Evolutionary conservation across 2,113 vertebrate genomes (phyloP), one percentile per base, ranked within the genome.

Genomic region (Sigmodon hispidus): DNA sequence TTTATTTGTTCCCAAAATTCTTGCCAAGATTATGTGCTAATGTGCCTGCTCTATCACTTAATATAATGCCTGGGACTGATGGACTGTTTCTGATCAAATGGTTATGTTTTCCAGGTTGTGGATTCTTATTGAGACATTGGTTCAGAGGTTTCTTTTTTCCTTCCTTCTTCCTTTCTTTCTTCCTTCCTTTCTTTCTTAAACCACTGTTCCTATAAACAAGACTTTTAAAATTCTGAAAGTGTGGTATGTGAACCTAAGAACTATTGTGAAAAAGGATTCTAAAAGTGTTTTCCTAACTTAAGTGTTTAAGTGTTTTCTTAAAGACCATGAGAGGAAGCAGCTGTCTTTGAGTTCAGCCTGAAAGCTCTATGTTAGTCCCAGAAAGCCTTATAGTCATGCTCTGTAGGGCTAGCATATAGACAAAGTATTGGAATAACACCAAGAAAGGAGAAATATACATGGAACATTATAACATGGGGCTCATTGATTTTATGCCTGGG

Each of bases 1-100:
- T 92, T 96, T 92, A 69, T 91, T 92, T 96, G 50, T 83, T 95
- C 83, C 97, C 87, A 90, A 26, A 76, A 92, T 52, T 5, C 19
- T 55, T 96, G 89, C 91, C 69, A 94, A 75, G 72, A 77, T 69
- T 85, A 61, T 63, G 67, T 72, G 67, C n/a, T 73, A 92, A 93
- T 52, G 55, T 91, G 77, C 55, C 21, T 75, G 67, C 76, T 92
- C 61, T 52, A 89, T 70, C 87, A 79, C 87, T 70, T 92, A 48
- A 88, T 57, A 55, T 73, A 90, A 63, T 79, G 34, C 0, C 10
- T 83, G 29, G n/a, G 16, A 83, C 67, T 92, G 73, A 89, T 80
- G 34, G 3, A 79, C 12, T 69, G 86, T 92, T 92, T 81, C 55
- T 85, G 83, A 89, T 43, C 50, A 72, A 94, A 89, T 45, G 24